Conservation (phyloP, 1,140 invertebrate species). For the Diprion similis region DNA sequence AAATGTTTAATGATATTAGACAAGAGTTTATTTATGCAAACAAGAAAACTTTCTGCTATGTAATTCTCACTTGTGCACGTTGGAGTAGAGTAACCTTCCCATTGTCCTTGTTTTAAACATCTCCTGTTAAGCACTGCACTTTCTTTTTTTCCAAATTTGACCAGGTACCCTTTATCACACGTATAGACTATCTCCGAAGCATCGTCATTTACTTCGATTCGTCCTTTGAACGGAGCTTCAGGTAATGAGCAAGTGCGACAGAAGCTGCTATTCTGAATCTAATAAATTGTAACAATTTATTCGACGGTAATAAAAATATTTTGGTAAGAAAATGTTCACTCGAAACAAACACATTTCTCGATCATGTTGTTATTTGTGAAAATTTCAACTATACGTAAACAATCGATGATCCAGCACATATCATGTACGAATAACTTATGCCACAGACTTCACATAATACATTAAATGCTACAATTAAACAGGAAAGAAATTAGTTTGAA, state of each 20-base stretch:
- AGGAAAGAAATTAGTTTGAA: constrained; percentile 23
- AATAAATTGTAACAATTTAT: constrained; percentile 12
- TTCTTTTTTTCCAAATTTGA: constrained; percentile 56
- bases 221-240: constrained; percentile 53
- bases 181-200: constrained; percentile 46
- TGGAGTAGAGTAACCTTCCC: constrained; percentile 59
- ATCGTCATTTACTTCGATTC: constrained; percentile 46
- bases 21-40: neutral
- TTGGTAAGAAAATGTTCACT: neutral
- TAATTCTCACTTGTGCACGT: constrained; percentile 62
- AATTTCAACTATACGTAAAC: no score
- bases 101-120: constrained; percentile 62
- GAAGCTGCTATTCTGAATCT: constrained; percentile 59
- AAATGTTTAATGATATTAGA: no score
- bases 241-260: constrained; percentile 64
- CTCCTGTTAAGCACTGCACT: constrained; percentile 40
- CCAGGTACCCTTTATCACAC: constrained; percentile 48
- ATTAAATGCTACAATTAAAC: constrained; percentile 16
- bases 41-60: constrained; percentile 7
- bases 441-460: neutral
- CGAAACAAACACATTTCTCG: neutral
- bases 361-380: no score
- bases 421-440: no score
- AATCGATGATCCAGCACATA: no score
- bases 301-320: neutral